Evolutionary conservation across 2,888 invertebrate genomes (phyloP), one percentile per base, ranked within the genome.

Genomic region (Hyposoter didymator): DNA sequence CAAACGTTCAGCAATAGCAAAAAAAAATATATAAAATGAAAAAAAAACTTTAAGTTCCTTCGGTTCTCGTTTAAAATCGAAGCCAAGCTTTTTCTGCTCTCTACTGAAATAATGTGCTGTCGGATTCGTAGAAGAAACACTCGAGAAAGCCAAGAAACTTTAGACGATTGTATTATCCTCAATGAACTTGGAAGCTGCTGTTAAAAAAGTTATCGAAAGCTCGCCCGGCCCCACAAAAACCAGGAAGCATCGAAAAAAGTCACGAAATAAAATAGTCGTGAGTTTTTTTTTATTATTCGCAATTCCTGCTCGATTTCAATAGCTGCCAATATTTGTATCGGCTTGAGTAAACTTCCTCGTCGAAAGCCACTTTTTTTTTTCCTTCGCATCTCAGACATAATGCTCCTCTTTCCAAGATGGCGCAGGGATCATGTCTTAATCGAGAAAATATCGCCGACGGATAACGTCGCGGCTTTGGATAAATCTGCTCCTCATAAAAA

Each of bases 381-480:
- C 28, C 14, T 12, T 69, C 47, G 19, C 28, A 45, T 45, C 22
- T 32, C 32, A 39, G 39, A 10, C 17, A 32, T 62, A 55, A 52
- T 62, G 35, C 45, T 55, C 55, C 6, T 47, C 72, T 55, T 32
- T 70, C 47, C 47, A 2, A 45, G 28, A 74, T 28, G 52, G 52
- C 19, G 73, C 32, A 55, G 32, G 72, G 72, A 75, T 84, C 39
- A 70, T 22, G 45, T 19, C 43, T 39, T 84, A 49, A 79, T 78
- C 74, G 79, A 74, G 52, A 79, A 70, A 28, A 59, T 62, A 80
- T 84, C 75, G 72, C 17, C 32, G 45, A 17, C 28, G 19, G 45
- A 67, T 43, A 43, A 70, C 43, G 39, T 7, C 19, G n/a, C 19
- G n/a, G 17, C 59, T 59, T 59, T 59, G 45, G 28, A 14, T 43